Base-by-base conservation (phyloP, 2,888 invertebrate species). In the Mesorhabditis spiculigera region DNA sequence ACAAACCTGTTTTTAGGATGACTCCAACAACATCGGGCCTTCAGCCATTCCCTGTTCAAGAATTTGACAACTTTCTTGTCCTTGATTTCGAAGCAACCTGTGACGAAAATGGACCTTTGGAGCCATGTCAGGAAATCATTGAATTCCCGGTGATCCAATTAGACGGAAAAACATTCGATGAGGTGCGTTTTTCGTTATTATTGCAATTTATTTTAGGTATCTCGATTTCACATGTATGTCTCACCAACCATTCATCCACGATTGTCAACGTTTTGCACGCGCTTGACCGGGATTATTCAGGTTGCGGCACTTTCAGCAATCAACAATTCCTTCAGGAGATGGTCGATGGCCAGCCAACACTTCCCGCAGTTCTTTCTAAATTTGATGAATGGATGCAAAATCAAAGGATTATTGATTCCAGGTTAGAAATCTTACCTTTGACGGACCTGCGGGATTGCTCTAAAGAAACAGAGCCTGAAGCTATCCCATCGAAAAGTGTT, bases 41-140 rank as follows among this genome's bases (percentile, higher is more conserved):
- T 28, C 28, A 28, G n/a, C n/a, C 58, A n/a, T 50, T 67, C 61
- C 42, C 67, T 8, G 41, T n/a, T 43, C 70, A 71, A 64, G 68
- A 71, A 42, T 69, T 91, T 90, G 67, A 91, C 88, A 88, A 89
- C 78, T 87, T 90, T 74, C 85, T 90, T 5, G 87, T 90, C 4
- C 74, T 90, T 8, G 90, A 90, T 84, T 90, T 90, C 83, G 90
- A 90, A 86, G 90, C 90, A 4, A 88, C 90, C 0, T 90, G 90
- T 82, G 86, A 88, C 5, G 77, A 86, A 28, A 28, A 28, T 28
- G 3, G 28, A 28, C 28, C 28, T 28, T 8, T 5, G n/a, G 28
- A 6, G 45, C 5, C 42, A 8, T 10, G 87, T 2, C 87, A 90
- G 88, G 90, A 90, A 85, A 90, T 90, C 43, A 90, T 90, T 66